Evolutionary conservation across 2,888 invertebrate genomes (phyloP), one percentile per base, ranked within the genome.

Genomic region (Watsonalla binaria): DNA sequence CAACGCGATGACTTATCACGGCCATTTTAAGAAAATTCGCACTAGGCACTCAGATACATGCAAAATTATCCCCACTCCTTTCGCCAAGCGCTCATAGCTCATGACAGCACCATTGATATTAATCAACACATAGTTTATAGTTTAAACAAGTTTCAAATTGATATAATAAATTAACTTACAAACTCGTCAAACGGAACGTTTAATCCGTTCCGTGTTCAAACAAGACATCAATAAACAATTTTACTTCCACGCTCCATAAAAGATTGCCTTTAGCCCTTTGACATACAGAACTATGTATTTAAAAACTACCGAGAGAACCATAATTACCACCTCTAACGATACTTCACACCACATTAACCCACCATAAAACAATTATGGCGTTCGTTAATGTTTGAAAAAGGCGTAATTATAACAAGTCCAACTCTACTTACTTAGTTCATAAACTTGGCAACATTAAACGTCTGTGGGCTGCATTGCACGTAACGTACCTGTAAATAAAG

Each of bases 331-430:
- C 49, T 49, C 49, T 53, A 53, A 53, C 53, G 13, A 47, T 47
- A 53, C 47, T 53, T 53, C 53, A 53, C 42, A 53, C 48, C 8
- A 42, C 48, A 53, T 53, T 53, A 53, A 53, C 53, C 53, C 45
- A 47, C 24, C 33, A 48, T 47, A 45, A 24, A 48, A 49, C 48
- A 53, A 47, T 48, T 53, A 53, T 48, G 45, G 47, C 47, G 47
- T 24, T 9, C 48, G 47, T 53, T 48, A 53, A 48, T 48, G 53
- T 53, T 33, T n/a, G 45, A 47, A 53, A 48, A 47, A 49, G 37
- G 15, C 49, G 13, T 37, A 49, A 49, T 49, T 49, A 49, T 37
- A 49, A 37, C 37, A 49, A 49, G 42, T 42, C 42, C 5, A 11
- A 42, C 11, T 42, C 5, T 5, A 49, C 49, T 49, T 37, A 49